Conservation (phyloP, 2,113 vertebrate species). For the Cryptomyrus ogoouensis region DNA sequence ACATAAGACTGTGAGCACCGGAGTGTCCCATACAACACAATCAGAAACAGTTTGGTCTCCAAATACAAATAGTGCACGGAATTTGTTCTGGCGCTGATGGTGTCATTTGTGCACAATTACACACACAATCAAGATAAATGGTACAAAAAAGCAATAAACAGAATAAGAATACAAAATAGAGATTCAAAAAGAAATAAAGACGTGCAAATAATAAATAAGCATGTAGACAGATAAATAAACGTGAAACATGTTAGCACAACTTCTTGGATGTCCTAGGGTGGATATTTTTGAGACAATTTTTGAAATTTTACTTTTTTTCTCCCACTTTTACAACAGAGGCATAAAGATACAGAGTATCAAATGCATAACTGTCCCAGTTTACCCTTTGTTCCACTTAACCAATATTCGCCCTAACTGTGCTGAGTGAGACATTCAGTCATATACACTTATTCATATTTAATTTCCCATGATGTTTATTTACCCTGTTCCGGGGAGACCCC, state of each 20-base stretch:
- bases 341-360: neutral
- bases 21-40: neutral
- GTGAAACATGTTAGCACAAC: neutral
- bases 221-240: neutral
- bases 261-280: neutral
- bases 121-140: neutral
- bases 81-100: neutral
- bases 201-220: neutral
- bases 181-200: neutral
- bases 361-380: neutral
- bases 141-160: neutral
- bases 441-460: neutral
- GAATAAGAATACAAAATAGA: neutral
- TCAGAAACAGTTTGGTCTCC: neutral
- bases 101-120: neutral
- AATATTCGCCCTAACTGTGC: neutral
- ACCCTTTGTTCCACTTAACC: neutral
- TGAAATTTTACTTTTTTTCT: neutral
- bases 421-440: neutral
- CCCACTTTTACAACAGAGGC: neutral
- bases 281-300: neutral
- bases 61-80: neutral
- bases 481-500: neutral
- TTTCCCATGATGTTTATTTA: neutral
- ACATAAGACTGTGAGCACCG: slow-evolving; percentile 1